These are phyloP conservation scores for Rachycentron canadum DNA, from an alignment of 2,797 vertebrate species.

Conservation along the genomic window DNA sequence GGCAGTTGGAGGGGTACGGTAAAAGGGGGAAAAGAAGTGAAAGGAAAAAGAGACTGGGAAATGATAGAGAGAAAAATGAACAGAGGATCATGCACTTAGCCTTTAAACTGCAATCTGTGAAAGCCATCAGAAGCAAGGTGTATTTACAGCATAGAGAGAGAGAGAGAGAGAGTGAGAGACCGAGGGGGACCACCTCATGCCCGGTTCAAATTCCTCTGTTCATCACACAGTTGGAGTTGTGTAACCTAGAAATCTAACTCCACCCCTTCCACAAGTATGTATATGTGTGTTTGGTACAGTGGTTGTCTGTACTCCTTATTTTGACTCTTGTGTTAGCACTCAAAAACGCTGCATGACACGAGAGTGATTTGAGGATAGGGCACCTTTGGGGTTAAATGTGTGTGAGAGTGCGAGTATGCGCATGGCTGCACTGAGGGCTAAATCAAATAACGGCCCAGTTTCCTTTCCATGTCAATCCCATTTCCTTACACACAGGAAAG, in stretches of 20 bases:
- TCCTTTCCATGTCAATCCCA: slow-evolving; percentile 72
- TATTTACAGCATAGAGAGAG: slow-evolving; percentile 59
- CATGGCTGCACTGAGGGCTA: slow-evolving; percentile 54
- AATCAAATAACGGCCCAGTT: slow-evolving; percentile 71
- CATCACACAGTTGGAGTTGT: slow-evolving; percentile 49
- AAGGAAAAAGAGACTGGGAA: not conserved
- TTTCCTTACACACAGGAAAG: slow-evolving; percentile 71
- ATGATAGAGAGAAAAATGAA: slow-evolving; percentile 37
- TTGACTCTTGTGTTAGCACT: slow-evolving; percentile 49
- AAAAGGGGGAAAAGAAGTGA: slow-evolving; percentile 6
- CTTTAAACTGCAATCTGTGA: slow-evolving; percentile 76
- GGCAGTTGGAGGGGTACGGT: slow-evolving; percentile 40
- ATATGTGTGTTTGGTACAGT: slow-evolving; percentile 37
- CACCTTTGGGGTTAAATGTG: slow-evolving; percentile 67
- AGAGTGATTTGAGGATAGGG: slow-evolving; percentile 62
- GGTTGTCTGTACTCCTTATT: slow-evolving; percentile 42
- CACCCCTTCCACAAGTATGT: slow-evolving; percentile 39
- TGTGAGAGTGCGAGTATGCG: slow-evolving; percentile 30
- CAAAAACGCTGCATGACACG: slow-evolving; percentile 48
- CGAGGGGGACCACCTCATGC: slow-evolving; percentile 48
- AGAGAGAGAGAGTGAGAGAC: slow-evolving; percentile 18
- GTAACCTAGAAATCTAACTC: slow-evolving; percentile 60
- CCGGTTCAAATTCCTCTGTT: slow-evolving; percentile 59
- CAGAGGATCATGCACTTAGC: slow-evolving; percentile 58
- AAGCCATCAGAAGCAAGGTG: slow-evolving; percentile 79